Conservation (phyloP, 1,140 invertebrate species). For the Leucophenga varia region DNA sequence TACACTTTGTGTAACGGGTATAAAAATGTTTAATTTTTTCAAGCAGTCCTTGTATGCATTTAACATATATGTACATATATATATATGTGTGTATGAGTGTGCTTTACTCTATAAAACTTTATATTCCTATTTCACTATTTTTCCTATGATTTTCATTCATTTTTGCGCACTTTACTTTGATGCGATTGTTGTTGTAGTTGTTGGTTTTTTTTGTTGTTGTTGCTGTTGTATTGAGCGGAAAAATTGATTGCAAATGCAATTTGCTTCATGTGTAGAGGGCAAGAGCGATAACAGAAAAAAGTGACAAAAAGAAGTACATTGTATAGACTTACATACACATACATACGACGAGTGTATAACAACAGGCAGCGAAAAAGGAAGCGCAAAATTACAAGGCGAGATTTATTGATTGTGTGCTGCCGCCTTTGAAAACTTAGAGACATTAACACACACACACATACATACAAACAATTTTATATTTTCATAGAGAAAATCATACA, state of each 20-base stretch:
- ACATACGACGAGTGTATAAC: conserved; percentile 36
- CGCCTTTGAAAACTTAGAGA: conserved; percentile 14
- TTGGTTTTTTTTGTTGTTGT: conserved; percentile 11
- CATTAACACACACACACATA: conserved; percentile 17
- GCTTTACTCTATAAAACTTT: conserved; percentile 24
- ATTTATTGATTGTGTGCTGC: conserved; percentile 47
- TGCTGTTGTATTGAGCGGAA: conserved; percentile 25
- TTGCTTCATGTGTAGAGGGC: conserved; percentile 19
- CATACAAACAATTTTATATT: too few species aligned
- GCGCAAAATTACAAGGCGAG: conserved; percentile 33
- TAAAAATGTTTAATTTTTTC: conserved; percentile 34
- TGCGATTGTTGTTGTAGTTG: conserved; percentile 15
- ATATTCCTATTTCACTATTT: too few species aligned
- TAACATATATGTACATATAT: conserved; percentile 15
- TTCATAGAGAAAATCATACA: too few species aligned
- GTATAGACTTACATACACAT: conserved; percentile 29
- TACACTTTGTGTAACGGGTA: conserved; percentile 46
- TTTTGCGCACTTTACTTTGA: conserved; percentile 11
- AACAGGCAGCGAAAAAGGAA: conserved; percentile 22
- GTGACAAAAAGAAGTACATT: too few species aligned
- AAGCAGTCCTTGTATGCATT: conserved; percentile 4
- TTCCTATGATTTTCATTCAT: too few species aligned
- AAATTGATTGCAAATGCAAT: conserved; percentile 52
- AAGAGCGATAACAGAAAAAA: too few species aligned
- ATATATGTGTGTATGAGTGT: conserved; percentile 32